Base-by-base conservation (phyloP, 2,113 vertebrate species). In the Gasterosteus nipponicus region DNA sequence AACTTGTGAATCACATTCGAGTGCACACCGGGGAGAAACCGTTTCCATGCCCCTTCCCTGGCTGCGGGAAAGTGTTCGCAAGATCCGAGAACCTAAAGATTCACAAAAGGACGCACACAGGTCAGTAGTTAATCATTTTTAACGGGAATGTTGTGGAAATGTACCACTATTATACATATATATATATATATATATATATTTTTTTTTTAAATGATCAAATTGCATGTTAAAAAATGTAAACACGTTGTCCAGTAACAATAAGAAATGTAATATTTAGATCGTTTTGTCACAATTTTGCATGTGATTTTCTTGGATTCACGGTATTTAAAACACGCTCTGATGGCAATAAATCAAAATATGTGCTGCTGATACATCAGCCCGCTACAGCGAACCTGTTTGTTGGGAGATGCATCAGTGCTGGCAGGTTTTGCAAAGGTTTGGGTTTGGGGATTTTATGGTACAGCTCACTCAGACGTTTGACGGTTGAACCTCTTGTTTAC, bases 81-180 rank as follows among this genome's bases (percentile, higher is more conserved):
- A 95, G 98, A 91, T 99, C 98, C 86, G 98, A 99, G 93, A 99
- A 99, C 88, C 96, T 99, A 82, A 99, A 99, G 95, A 99, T 99
- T 89, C 98, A 99, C 95, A 99, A 99, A 95, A 96, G 97, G 95
- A 99, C 98, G 86, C 98, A 99, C 92, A 99, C 97, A 96, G 97
- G 97, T 99, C 91, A 97, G 97, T 98, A 88, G 78, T 73, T 80
- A 80, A 18, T 70, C 77, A 39, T 53, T 78, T 75, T 15, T 7
- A 31, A 46, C 3, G 6, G 5, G 47, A 65, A 73, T 39, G 51
- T 19, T 61, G 74, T 11, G 39, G 2, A 63, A 64, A 60, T 70
- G 66, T 47, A 10, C 18, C 5, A 1, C 8, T 38, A 38, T 38
- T 38, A 38, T 4, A 38, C 5, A 5, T 38, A 38, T 38, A 33